Evolutionary conservation across 2,888 invertebrate genomes (phyloP), one percentile per base, ranked within the genome.

Genomic region (Automeris io): DNA sequence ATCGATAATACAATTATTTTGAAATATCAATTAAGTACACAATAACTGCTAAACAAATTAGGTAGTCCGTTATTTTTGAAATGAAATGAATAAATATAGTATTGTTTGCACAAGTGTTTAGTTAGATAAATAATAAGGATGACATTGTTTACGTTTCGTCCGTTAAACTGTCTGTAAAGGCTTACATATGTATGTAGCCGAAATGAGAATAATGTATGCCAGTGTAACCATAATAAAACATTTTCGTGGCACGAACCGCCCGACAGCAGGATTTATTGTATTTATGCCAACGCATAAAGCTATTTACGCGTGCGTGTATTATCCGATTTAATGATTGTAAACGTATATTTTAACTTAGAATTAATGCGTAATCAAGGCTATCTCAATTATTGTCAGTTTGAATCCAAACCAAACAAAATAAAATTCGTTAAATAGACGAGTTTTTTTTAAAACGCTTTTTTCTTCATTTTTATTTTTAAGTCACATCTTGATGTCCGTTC

Each of bases 221-320:
- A 29, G 37, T 31, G 16, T 32, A 24, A 38, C 46, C 43, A 43
- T 13, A 44, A 23, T 18, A 36, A 29, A 29, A 37, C 23, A 37
- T 26, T 37, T n/a, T 32, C 23, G 37, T 46, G 41, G 42, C 45
- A 44, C 45, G 39, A 47, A 42, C 39, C 43, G 51, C 49, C 46
- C 36, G 41, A 41, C 42, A 41, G 40, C 35, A 38, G 40, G 40
- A 55, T 56, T 47, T 53, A 50, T 45, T 46, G 41, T 42, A 57
- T 54, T 58, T 50, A 52, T 52, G 54, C 49, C 39, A 46, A 49
- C 45, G 39, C 48, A 51, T 48, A 47, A 47, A 50, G 46, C 43
- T 51, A 57, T 57, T 56, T 51, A 47, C 49, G 49, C 40, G 49
- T 54, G 47, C 53, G 58, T 61, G 63, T 58, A 59, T 58, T 55